Evolutionary conservation across 2,888 invertebrate genomes (phyloP), one percentile per base, ranked within the genome.

Genomic region (Baronia brevicornis): DNA sequence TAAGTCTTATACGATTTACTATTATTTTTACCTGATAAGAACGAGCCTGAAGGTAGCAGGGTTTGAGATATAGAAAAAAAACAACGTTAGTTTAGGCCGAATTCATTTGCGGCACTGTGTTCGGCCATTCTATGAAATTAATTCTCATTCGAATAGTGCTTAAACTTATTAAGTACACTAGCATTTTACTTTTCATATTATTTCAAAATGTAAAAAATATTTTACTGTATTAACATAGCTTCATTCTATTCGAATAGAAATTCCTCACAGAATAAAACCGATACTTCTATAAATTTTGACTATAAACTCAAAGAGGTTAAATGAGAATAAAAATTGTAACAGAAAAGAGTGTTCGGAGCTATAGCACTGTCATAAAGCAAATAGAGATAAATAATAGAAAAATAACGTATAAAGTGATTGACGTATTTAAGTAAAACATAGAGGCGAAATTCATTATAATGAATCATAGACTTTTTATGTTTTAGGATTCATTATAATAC

Each of bases 21-120:
- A 54, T 71, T 60, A 67, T 88, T 88, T 90, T 91, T 91, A 91
- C 91, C 91, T 91, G 91, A 91, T 87, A 91, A 88, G 89, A 91
- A 91, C 88, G 91, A 90, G 90, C 91, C 91, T 91, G 90, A 88
- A 87, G 88, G 87, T 88, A 87, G 90, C 90, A 87, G 87, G 86
- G 88, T 87, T 86, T 82, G 65, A 80, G 73, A 79, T 84, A 84
- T 80, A 86, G 84, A 78, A 72, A 77, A 84, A 72, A 77, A 85
- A 80, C 54, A 84, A 63, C 67, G 85, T 87, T 87, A 87, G 86
- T 87, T 65, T 55, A 77, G 72, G 68, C 66, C 58, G 44, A 46
- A 48, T 42, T 31, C 26, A n/a, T 18, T 6, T n/a, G 14, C 23
- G 24, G 23, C 22, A 15, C 5, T 9, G 14, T 1, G 7, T 22